These are phyloP conservation scores for Nomada lathburiana DNA, from an alignment of 2,888 invertebrate genomes.

Conservation along the genomic window DNA sequence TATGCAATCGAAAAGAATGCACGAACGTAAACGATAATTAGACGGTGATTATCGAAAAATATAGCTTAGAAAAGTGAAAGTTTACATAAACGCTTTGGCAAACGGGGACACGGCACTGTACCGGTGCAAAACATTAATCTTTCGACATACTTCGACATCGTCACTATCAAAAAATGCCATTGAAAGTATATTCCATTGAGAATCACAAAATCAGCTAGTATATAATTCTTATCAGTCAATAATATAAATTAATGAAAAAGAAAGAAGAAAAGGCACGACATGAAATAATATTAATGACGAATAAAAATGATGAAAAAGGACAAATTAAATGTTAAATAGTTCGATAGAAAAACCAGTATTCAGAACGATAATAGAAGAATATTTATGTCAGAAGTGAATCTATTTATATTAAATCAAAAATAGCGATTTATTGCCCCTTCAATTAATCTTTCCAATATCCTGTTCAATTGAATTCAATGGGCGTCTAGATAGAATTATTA, in stretches of 20 bases:
- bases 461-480: neutral
- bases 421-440: too few species aligned
- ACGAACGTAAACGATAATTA: slow-evolving; percentile 1
- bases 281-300: too few species aligned
- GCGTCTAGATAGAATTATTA: slow-evolving; percentile 8
- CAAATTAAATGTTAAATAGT: too few species aligned
- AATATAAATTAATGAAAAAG: neutral
- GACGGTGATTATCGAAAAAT: slow-evolving; percentile 11
- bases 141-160: neutral
- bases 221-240: neutral
- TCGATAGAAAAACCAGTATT: too few species aligned
- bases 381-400: too few species aligned
- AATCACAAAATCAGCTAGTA: neutral
- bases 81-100: neutral
- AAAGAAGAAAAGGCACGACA: too few species aligned
- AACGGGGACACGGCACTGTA: neutral
- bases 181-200: neutral
- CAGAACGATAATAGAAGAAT: too few species aligned
- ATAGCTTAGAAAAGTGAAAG: slow-evolving; percentile 39
- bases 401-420: too few species aligned
- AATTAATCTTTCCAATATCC: too few species aligned
- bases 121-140: neutral
- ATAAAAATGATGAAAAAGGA: too few species aligned
- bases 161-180: neutral
- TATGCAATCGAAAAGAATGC: slow-evolving; percentile 2